Percentiles rank a stretch among this genome's conserved stretches.
phyloP scores from a whole-genome alignment of 1,140 invertebrate genomes.

The Adelges cooleyi region DNA sequence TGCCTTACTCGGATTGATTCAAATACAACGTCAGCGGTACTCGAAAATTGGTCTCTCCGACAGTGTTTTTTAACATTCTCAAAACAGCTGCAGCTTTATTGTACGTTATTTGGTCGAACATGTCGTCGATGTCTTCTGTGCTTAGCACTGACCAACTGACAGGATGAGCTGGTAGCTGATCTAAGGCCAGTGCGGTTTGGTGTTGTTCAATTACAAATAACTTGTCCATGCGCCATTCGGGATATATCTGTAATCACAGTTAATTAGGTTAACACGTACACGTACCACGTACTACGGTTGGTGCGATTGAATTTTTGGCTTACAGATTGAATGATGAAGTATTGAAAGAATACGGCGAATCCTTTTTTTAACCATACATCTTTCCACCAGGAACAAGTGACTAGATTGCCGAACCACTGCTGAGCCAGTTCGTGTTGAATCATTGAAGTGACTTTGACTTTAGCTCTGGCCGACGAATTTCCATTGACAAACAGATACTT shows the following conservation, averaged over 20 bases:
- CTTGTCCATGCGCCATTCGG: conserved; percentile 34
- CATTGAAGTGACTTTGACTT: conserved; percentile 38
- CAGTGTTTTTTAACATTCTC: conserved; percentile 5
- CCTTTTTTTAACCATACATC: conserved; percentile 48
- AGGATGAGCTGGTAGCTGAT: conserved; percentile 50
- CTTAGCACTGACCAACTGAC: conserved; percentile 77
- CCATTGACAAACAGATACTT: not conserved
- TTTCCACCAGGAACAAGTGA: conserved; percentile 39
- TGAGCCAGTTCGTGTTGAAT: conserved; percentile 46
- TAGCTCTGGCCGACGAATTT: not conserved
- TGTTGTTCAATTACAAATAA: conserved; percentile 43
- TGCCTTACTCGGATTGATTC: not conserved
- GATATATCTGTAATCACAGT: conserved; percentile 33
- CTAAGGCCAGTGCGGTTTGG: conserved; percentile 41
- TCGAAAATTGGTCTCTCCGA: not conserved
- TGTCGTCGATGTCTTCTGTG: conserved; percentile 82
- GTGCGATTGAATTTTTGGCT: too few species aligned
- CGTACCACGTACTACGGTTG: too few species aligned
- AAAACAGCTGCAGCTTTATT: conserved; percentile 54
- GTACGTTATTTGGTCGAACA: conserved; percentile 89
- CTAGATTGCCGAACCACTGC: conserved; percentile 43
- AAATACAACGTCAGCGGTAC: conserved; percentile 1
- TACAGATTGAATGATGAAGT: conserved; percentile 31
- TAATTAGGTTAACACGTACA: not conserved
- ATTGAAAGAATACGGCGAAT: conserved; percentile 41